Evolutionary conservation across 2,113 vertebrate species (phyloP).

Genomic region (Nycticryphes semicollaris): DNA sequence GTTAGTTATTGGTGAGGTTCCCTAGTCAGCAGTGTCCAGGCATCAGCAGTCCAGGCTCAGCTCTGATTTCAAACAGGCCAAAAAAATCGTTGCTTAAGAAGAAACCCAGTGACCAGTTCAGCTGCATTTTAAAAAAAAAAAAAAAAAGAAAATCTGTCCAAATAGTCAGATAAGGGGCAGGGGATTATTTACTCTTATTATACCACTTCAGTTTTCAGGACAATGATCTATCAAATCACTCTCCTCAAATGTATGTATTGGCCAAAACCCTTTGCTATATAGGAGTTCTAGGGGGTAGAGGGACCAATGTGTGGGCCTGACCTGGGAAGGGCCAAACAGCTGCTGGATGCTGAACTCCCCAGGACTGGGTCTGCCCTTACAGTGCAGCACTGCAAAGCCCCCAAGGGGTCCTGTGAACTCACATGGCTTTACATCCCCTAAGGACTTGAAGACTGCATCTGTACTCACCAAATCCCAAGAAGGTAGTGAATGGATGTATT

Average conservation of each 20-base stretch:
- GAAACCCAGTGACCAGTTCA: not conserved
- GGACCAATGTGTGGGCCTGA: not conserved
- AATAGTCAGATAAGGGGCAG: not conserved
- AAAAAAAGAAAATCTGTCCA: not conserved
- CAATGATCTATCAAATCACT: not conserved
- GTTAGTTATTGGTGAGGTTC: too few species aligned
- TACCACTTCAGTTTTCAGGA: not conserved
- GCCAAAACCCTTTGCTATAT: not conserved
- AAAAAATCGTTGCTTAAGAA: not conserved
- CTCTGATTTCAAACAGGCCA: not conserved
- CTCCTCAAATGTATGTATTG: not conserved
- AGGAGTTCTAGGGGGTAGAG: too few species aligned
- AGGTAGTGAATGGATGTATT: rapidly evolving
- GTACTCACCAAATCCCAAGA: not conserved
- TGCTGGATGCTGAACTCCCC: not conserved
- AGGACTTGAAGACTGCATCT: not conserved
- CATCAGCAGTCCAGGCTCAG: not conserved
- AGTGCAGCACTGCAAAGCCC: not conserved
- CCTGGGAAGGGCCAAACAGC: too few species aligned
- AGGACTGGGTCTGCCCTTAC: rapidly evolving
- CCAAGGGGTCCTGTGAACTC: too few species aligned
- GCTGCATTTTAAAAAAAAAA: not conserved
- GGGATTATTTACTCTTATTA: too few species aligned
- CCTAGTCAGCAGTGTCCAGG: not conserved
- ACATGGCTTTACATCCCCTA: rapidly evolving